Evolutionary conservation across 2,113 vertebrate genomes (phyloP).

Genomic region (Oncorhynchus masou): DNA sequence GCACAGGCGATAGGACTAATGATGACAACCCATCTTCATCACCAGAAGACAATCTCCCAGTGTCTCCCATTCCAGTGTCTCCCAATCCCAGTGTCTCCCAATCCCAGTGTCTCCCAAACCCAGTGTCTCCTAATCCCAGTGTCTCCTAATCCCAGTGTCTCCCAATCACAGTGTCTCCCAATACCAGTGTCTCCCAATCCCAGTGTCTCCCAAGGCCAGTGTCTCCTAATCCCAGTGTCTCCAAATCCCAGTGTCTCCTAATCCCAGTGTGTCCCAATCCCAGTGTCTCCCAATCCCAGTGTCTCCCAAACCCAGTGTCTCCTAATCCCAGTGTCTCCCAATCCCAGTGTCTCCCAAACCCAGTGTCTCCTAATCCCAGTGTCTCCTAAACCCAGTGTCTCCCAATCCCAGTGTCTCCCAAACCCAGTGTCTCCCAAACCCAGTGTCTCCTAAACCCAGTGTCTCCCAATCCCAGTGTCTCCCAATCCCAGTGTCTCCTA

Average conservation of each 20-base stretch:
- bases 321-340: slow-evolving; percentile 17
- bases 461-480: too few relatives aligned
- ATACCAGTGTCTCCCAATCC: background rate
- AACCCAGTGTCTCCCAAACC: slow-evolving; percentile 20
- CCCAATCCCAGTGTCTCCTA: slow-evolving; percentile 18
- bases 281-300: background rate
- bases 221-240: slow-evolving; percentile 10
- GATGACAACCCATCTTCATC: slow-evolving; percentile 34
- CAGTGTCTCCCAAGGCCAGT: slow-evolving; percentile 2
- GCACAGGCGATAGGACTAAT: slow-evolving; percentile 46
- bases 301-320: background rate
- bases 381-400: slow-evolving; percentile 12
- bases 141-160: background rate
- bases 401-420: slow-evolving; percentile 22
- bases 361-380: background rate
- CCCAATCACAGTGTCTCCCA: slow-evolving; percentile 18
- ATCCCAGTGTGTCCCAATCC: slow-evolving; percentile 20
- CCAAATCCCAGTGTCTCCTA: background rate
- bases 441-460: background rate
- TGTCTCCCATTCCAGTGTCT: slow-evolving; percentile 20
- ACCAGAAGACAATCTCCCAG: slow-evolving; percentile 22
- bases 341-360: background rate
- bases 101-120: background rate
- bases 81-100: slow-evolving; percentile 4
- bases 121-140: slow-evolving; percentile 18